Conservation (phyloP, 2,888 invertebrate species). For the Troglohyphantes excavatus region DNA sequence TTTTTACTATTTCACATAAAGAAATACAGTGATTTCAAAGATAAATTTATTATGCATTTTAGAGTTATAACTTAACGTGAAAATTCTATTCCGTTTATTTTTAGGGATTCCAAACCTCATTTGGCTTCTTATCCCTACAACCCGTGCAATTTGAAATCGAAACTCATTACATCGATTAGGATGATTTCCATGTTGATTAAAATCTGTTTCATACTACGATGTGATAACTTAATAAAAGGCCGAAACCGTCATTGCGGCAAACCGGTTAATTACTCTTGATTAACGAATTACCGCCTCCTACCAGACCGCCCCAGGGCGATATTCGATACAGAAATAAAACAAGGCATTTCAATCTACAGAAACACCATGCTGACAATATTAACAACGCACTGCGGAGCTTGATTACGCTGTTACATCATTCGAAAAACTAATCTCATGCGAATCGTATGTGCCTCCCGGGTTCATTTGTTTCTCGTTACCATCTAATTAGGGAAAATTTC, state of each 20-base stretch:
- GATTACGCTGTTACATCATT: not conserved
- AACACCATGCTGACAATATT: not conserved
- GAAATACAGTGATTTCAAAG: too few species aligned
- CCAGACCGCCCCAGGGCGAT: not conserved
- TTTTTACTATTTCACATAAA: too few species aligned
- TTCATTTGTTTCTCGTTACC: slow-evolving; percentile 6
- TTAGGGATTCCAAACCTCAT: too few species aligned
- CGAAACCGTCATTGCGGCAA: not conserved
- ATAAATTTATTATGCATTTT: too few species aligned
- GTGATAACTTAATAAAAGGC: not conserved
- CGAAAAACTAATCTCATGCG: slow-evolving; percentile 5
- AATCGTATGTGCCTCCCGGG: not conserved
- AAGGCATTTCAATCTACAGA: not conserved
- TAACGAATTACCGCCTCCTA: not conserved
- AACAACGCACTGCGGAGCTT: not conserved
- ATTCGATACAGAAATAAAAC: not conserved
- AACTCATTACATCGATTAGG: too few species aligned
- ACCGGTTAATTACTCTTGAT: not conserved
- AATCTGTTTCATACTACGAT: not conserved
- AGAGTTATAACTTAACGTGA: too few species aligned
- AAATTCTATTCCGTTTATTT: too few species aligned
- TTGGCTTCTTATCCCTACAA: too few species aligned
- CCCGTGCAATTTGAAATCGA: too few species aligned
- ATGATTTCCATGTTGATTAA: not conserved
- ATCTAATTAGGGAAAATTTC: not conserved